These are phyloP conservation scores for Eonycteris spelaea DNA, from an alignment of 2,113 vertebrate species.

Conservation along the genomic window DNA sequence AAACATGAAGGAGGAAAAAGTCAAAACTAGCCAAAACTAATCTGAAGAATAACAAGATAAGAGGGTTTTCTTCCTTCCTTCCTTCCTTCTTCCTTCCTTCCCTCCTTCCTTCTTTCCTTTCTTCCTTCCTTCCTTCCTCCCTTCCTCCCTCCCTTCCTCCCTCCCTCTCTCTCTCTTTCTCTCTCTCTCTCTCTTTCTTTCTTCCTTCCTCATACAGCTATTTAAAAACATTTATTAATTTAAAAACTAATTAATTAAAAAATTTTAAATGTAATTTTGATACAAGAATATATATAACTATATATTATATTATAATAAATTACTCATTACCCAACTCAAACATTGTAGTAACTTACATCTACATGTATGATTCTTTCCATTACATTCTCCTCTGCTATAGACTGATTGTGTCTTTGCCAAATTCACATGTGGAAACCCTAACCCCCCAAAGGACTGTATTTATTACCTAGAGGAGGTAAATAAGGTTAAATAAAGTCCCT, in stretches of 20 bases:
- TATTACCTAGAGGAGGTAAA: not conserved
- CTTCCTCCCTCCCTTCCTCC: not conserved
- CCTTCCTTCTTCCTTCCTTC: not conserved
- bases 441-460: not conserved
- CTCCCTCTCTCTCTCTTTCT: not conserved
- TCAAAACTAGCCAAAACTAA: not conserved
- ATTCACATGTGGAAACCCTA: not conserved
- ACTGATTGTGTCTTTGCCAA: not conserved
- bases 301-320: not conserved
- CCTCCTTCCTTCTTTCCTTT: not conserved
- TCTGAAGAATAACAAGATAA: not conserved
- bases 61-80: not conserved
- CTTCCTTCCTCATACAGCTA: not conserved
- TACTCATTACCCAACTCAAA: not conserved
- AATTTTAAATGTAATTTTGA: not conserved
- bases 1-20: not conserved
- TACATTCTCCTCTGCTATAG: not conserved
- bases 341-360: not conserved
- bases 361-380: not conserved
- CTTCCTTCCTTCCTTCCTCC: no score
- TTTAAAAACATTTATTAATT: not conserved
- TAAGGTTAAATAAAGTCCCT: not conserved
- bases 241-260: no score
- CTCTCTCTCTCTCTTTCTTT: no score
- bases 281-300: not conserved